Evolutionary conservation across 2,888 invertebrate genomes (phyloP).

Genomic region (Rotaria sp.): DNA sequence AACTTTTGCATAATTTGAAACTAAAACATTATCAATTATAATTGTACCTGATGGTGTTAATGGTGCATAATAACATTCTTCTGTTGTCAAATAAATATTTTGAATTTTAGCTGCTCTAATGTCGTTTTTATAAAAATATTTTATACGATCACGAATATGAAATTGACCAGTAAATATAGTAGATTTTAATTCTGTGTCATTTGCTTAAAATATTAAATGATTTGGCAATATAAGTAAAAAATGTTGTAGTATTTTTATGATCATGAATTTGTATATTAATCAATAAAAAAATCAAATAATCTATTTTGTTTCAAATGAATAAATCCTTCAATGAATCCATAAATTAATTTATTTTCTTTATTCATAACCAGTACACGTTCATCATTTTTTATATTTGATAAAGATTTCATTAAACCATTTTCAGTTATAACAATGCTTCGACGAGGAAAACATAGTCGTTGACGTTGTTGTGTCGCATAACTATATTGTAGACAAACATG

Average conservation of each 20-base stretch:
- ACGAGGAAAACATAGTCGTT: background rate
- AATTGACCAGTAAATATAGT: too few species aligned
- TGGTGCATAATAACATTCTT: background rate
- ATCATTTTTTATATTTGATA: background rate
- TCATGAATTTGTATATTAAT: too few species aligned
- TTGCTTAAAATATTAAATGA: too few species aligned
- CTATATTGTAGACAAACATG: too few species aligned
- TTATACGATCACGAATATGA: background rate
- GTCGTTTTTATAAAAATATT: background rate
- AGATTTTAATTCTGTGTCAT: too few species aligned
- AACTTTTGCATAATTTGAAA: background rate
- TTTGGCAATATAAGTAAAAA: too few species aligned
- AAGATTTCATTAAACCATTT: background rate
- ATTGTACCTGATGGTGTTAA: background rate
- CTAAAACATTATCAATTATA: background rate
- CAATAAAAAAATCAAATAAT: too few species aligned
- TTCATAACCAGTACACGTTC: background rate
- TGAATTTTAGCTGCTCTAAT: background rate
- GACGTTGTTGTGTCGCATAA: background rate
- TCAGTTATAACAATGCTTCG: background rate
- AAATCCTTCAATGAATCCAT: too few species aligned
- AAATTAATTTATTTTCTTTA: too few species aligned
- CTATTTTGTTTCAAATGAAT: too few species aligned
- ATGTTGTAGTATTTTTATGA: too few species aligned
- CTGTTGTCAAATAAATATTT: background rate